Evolutionary conservation across 2,888 invertebrate species (phyloP), one percentile per base, ranked within the genome.

Genomic region (Plebejus melissa): DNA sequence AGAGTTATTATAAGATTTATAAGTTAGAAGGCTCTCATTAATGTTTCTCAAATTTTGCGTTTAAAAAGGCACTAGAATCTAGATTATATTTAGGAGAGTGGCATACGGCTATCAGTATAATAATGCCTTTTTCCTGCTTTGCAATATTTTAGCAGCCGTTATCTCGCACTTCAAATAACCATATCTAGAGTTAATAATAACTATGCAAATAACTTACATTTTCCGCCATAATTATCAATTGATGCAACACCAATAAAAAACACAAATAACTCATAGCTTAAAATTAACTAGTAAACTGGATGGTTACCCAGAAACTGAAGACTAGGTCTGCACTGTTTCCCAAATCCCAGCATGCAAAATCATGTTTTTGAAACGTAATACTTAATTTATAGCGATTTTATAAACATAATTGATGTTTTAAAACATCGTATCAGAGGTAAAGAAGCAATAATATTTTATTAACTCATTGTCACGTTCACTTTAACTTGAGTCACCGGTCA

Each of bases 371-470:
- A 11, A 60, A 28, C 11, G 28, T 3, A 2, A 58, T 58, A 22
- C 60, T 28, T 60, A 60, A 28, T 60, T 22, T 28, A 60, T 60
- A 60, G 3, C 28, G 11, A 38, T 32, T 41, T 70, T 41, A 16
- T 41, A 70, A 70, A 70, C 70, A 70, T 9, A 7, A 4, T n/a
- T n/a, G 22, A 16, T 70, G 70, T 70, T 70, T 70, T 41, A 70
- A n/a, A 70, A 41, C 70, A 41, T 6, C 2, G 69, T 36, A 28
- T 32, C 28, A 22, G 28, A 9, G 69, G 5, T 4, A 69, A 69
- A 22, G 1, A 46, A 46, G 46, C 46, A 46, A 46, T 46, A 2
- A 9, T 46, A 46, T 46, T 46, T 46, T 46, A 11, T 46, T 46
- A 46, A 46, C 3, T 46, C 9, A 46, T 22, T 22, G 22, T 22